Conservation (phyloP, 2,113 vertebrate species). For the Syngnathus floridae region DNA sequence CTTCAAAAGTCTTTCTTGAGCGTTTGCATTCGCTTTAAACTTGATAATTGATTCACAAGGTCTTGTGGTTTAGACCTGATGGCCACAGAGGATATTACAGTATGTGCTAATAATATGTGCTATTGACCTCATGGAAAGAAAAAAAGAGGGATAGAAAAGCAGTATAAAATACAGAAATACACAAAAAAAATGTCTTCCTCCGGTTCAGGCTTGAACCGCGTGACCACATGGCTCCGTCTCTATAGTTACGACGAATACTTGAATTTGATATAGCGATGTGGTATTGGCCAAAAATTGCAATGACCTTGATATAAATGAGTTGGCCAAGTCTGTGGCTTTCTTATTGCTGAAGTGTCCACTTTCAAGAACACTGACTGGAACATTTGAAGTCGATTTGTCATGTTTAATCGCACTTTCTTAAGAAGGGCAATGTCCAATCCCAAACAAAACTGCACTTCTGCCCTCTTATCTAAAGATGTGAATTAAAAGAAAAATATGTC, state of each 20-base stretch:
- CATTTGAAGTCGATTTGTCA: slow-evolving; percentile 1
- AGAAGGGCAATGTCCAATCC: background rate
- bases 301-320: background rate
- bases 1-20: background rate
- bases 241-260: slow-evolving; percentile 1
- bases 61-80: background rate
- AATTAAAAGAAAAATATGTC: background rate
- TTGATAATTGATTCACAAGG: background rate
- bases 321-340: background rate
- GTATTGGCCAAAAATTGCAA: background rate
- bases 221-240: slow-evolving; percentile 1
- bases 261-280: background rate
- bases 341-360: background rate
- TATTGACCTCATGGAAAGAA: background rate
- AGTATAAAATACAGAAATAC: background rate
- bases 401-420: background rate
- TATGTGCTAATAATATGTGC: background rate
- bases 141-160: background rate
- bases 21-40: background rate
- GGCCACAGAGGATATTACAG: background rate
- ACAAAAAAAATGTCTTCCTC: background rate
- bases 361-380: slow-evolving; percentile 1
- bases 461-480: background rate
- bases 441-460: background rate
- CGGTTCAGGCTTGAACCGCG: background rate